Evolutionary conservation across 2,797 vertebrate genomes (phyloP).

Genomic region (Pygocentrus nattereri): DNA sequence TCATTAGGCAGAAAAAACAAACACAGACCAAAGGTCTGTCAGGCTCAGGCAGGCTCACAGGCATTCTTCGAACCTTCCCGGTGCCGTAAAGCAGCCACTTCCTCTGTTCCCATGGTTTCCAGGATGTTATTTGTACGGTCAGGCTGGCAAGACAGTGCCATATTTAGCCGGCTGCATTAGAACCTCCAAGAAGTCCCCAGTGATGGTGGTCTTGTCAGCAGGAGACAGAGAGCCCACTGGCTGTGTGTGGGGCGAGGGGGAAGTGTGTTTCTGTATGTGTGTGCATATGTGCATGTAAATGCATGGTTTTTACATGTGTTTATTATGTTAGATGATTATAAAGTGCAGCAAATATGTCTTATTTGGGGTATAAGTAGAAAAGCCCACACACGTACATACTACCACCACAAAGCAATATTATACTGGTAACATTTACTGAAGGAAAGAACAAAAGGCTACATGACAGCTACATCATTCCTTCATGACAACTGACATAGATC

Average conservation of each 20-base stretch:
- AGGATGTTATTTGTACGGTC: conserved; percentile 76
- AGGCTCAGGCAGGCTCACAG: conserved; percentile 58
- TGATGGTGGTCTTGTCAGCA: conserved; percentile 46
- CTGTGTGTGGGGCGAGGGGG: conserved; percentile 48
- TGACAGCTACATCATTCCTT: no score
- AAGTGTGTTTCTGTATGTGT: conserved; percentile 37
- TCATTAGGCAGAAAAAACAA: conserved; percentile 80
- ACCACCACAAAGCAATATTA: neutral
- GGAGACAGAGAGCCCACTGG: conserved; percentile 26
- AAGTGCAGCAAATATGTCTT: conserved; percentile 10
- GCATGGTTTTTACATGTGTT: conserved; percentile 33
- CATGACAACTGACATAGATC: no score
- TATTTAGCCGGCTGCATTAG: conserved; percentile 74
- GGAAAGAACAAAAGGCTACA: neutral
- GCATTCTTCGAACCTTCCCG: conserved; percentile 64
- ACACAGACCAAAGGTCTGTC: conserved; percentile 68
- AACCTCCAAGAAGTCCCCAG: conserved; percentile 43
- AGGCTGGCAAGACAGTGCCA: conserved; percentile 62
- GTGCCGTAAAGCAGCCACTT: conserved; percentile 67
- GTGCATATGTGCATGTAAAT: conserved; percentile 29
- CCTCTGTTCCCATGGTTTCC: conserved; percentile 73
- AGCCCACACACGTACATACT: conserved; percentile 20
- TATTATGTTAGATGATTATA: conserved; percentile 30
- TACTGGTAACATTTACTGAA: neutral
- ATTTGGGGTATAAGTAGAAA: conserved; percentile 16